Evolutionary conservation across 2,797 vertebrate genomes (phyloP), one percentile per base, ranked within the genome.

Genomic region (Darevskia mixta): DNA sequence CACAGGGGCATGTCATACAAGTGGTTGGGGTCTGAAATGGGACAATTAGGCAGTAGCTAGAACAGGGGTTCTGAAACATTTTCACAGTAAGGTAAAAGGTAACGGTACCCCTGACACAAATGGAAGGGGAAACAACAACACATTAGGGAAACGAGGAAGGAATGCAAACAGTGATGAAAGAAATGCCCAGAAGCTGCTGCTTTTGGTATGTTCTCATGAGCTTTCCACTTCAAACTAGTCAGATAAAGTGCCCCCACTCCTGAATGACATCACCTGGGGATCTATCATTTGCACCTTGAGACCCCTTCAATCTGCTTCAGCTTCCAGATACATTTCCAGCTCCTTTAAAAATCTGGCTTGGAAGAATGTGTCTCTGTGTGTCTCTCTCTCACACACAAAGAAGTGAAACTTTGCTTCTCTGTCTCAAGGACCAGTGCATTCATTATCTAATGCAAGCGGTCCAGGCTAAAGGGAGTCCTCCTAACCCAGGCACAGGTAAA

Each of bases 171-270:
- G 93, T 94, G 96, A 97, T 97, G 97, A 98, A 98, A 97, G 96
- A 90, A 93, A 96, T 97, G 96, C 96, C 97, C 93, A 93, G 95
- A 94, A 96, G 96, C 95, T 97, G 97, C 96, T 93, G 89, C 92
- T 97, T 96, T 94, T 92, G 95, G 95, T 95, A 95, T 96, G 95
- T 96, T 92, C 95, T 94, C 95, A 94, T 95, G 95, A 93, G 94
- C 96, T 97, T 97, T 97, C 95, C 97, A 97, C 96, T 97, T 98
- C 96, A 97, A 97, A 97, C 95, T 78, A 84, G 87, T 77, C 86
- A 97, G 96, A 97, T 97, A 96, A 97, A 97, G 97, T 93, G 95
- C 94, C 96, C 96, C n/a, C 20, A 96, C 29, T 49, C 18, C 96
- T 96, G 95, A 95, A 86, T 2, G 84, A 97, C 94, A 1, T 96